Conservation (phyloP, 2,113 vertebrate species). For the Amblyopsis rosae region DNA sequence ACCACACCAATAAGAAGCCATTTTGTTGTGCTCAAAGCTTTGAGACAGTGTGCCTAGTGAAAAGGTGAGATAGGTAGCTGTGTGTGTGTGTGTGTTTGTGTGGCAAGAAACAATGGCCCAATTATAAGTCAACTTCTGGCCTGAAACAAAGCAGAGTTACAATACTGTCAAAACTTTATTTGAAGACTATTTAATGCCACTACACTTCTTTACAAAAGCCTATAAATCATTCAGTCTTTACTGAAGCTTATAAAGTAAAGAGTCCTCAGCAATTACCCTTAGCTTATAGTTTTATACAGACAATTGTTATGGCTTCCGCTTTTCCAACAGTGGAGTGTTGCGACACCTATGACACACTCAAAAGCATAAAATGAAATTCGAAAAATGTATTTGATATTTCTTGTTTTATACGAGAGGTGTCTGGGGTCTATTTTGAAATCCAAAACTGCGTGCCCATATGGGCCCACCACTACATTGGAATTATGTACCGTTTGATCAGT, state of each 20-base stretch:
- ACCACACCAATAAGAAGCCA: constrained; percentile 21
- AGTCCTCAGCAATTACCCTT: constrained; percentile 37
- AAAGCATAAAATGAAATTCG: neutral
- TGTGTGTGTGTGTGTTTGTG: constrained; percentile 22
- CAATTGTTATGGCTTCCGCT: constrained; percentile 29
- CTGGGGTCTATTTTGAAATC: constrained; percentile 29
- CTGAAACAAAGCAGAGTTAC: constrained; percentile 5
- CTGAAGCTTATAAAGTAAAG: constrained; percentile 43
- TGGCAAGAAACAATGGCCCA: constrained; percentile 51
- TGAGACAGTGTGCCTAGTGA: constrained; percentile 41
- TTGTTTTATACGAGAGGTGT: constrained; percentile 1
- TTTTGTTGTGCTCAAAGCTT: constrained; percentile 38
- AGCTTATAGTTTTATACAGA: constrained; percentile 34
- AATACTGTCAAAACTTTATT: constrained; percentile 41
- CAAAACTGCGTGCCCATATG: constrained; percentile 8
- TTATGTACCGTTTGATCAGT: constrained; percentile 44
- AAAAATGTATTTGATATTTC: constrained; percentile 3
- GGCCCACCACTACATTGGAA: constrained; percentile 29
- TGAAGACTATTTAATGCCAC: constrained; percentile 15
- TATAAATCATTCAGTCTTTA: constrained; percentile 37
- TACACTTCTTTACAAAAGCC: constrained; percentile 36
- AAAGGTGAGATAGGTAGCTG: constrained; percentile 13
- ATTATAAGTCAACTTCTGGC: constrained; percentile 51
- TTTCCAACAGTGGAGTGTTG: constrained; percentile 13
- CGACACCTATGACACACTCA: neutral